Evolutionary conservation across 2,797 vertebrate genomes (phyloP).

Genomic region (Fistularia commersonii): DNA sequence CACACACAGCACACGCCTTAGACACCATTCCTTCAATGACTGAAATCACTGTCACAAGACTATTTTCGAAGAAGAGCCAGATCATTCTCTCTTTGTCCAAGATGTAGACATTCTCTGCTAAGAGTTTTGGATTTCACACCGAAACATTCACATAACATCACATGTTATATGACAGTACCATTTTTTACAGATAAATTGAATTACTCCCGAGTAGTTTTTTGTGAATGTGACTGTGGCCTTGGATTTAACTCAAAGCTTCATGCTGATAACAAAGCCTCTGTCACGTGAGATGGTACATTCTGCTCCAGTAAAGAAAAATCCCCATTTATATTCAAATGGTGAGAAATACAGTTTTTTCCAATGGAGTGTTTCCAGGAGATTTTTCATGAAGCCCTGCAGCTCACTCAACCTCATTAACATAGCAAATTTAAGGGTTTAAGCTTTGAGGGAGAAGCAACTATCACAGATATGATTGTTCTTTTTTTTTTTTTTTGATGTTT

Average conservation of each 20-base stretch:
- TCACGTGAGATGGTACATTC: not conserved
- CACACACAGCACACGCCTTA: not conserved
- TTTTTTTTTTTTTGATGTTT: no score
- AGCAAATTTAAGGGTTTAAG: no score
- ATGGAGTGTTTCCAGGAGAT: not conserved
- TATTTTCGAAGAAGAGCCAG: not conserved
- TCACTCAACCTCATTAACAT: no score
- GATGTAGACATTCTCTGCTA: no score
- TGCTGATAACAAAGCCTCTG: not conserved
- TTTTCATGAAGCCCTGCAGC: not conserved
- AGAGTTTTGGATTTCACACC: no score
- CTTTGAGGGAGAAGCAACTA: no score
- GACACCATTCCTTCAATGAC: not conserved
- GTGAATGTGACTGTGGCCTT: not conserved
- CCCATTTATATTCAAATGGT: not conserved
- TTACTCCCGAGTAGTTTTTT: not conserved
- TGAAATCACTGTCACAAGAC: constrained; percentile 14
- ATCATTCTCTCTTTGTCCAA: no score
- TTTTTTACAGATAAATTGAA: not conserved
- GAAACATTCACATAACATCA: no score
- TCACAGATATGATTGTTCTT: no score
- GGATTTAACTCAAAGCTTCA: not conserved
- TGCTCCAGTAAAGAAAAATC: not conserved
- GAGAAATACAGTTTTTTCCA: not conserved
- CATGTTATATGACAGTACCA: not conserved